These are phyloP conservation scores for Rhinolophus sinicus DNA, from an alignment of 2,113 vertebrate genomes.

Conservation along the genomic window DNA sequence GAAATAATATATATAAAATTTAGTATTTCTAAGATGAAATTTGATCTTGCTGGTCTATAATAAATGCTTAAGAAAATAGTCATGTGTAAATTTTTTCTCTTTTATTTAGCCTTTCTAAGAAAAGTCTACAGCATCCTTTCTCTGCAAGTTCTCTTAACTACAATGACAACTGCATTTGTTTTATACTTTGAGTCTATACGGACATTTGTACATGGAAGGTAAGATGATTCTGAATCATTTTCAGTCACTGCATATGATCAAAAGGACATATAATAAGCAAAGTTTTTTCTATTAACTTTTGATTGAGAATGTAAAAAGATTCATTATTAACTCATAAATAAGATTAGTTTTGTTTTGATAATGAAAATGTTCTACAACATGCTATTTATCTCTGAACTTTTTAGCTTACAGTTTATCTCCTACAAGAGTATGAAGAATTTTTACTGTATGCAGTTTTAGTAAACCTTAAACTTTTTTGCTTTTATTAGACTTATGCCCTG, in stretches of 20 bases:
- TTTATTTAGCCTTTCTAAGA: constrained; percentile 92
- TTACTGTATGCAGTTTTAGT: background rate
- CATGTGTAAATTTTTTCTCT: constrained; percentile 60
- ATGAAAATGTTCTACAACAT: background rate
- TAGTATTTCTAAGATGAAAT: constrained; percentile 51
- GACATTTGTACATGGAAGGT: constrained; percentile 93
- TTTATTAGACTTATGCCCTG: background rate
- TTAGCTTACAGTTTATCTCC: constrained; percentile 12
- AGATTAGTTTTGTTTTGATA: constrained; percentile 38
- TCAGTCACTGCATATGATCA: background rate
- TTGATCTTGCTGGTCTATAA: background rate
- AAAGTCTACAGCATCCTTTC: constrained; percentile 97
- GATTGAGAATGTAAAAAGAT: background rate
- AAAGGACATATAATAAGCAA: background rate
- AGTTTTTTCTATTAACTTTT: background rate
- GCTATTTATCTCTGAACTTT: background rate
- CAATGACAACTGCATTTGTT: constrained; percentile 90
- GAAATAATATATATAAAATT: background rate
- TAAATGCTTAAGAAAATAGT: constrained; percentile 17
- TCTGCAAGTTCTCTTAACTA: constrained; percentile 93
- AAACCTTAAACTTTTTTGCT: background rate
- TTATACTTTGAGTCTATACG: constrained; percentile 90
- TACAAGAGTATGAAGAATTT: constrained; percentile 29
- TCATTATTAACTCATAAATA: background rate
- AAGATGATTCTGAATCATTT: constrained; percentile 65